Base-by-base conservation (phyloP, 2,888 invertebrate species). In the Vandiemenella viatica region DNA sequence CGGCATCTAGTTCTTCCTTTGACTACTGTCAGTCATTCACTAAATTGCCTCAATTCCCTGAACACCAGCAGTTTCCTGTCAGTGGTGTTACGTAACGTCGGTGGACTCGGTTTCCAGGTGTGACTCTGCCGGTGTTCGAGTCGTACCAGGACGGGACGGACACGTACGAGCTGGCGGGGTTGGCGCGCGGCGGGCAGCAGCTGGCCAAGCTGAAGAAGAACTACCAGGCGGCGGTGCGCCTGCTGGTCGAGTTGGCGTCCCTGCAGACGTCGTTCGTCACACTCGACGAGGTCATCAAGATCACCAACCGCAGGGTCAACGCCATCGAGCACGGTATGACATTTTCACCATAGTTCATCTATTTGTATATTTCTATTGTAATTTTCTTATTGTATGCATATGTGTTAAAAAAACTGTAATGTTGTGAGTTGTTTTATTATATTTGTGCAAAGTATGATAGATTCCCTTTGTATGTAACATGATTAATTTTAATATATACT, bases 211-310 rank as follows among this genome's bases (percentile, higher is more conserved):
- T 98, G 61, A 98, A 98, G 76, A 96, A 96, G 68, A 97, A 96
- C 69, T 98, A 93, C 71, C 88, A 90, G 63, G 89, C 85, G 59
- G 97, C 97, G 19, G 86, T 99, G 0, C 90, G 95, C 64, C 71
- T 98, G 53, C 72, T 99, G 51, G 96, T 98, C 1, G 93, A 97
- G 67, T 71, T 99, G 61, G 98, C 98, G 2, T 97, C 97, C 0
- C 72, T 99, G 59, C 98, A 98, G 70, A 97, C 97, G 0, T 93
- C 96, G 3, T 99, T 98, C 64, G 91, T 98, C 15, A 97, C 96
- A 19, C 73, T 99, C 44, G 98, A 98, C 67, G 97, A 97, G 67
- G 97, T 96, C 47, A 98, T 98, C 62, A 99, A 98, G 73, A 83
- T 95, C 56, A 98, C 98, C 20, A 98, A 98, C 68, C 78, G 98